Percentiles rank a stretch among this genome's conserved stretches.
These are phyloP conservation scores for Spizaetus ornatus DNA, from an alignment of 2,113 vertebrate genomes.

Conservation along the genomic window DNA sequence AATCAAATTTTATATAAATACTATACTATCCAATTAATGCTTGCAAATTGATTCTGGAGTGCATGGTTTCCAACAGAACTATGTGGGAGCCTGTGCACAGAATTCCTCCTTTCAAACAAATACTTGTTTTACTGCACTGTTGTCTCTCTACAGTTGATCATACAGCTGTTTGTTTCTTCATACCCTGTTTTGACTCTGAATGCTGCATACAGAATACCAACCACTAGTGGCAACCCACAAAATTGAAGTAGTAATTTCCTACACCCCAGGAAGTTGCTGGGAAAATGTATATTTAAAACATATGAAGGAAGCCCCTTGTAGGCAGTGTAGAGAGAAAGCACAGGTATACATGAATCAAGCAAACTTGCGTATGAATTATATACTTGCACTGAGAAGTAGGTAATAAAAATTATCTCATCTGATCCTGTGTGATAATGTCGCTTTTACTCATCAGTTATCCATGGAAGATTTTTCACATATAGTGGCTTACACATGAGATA, in stretches of 20 bases:
- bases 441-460: not conserved
- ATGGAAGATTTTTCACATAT: not conserved
- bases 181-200: not conserved
- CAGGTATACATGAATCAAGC: not conserved
- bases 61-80: not conserved
- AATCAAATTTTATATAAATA: not conserved
- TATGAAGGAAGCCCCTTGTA: not conserved
- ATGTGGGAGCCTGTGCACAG: not conserved
- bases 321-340: not conserved
- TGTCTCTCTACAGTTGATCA: not conserved
- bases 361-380: not conserved
- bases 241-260: not conserved
- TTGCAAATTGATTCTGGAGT: not conserved
- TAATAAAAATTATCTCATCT: not conserved
- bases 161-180: not conserved
- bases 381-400: not conserved
- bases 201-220: not conserved
- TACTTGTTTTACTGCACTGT: not conserved
- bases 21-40: not conserved
- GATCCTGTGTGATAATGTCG: not conserved
- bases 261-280: not conserved
- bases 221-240: not conserved
- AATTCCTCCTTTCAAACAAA: not conserved
- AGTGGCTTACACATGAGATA: not conserved
- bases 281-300: not conserved